Percentiles rank a stretch among this genome's conserved stretches.
Conservation (phyloP, 53 echinoderm and acorn worm species). For the Zoroaster sp. region DNA sequence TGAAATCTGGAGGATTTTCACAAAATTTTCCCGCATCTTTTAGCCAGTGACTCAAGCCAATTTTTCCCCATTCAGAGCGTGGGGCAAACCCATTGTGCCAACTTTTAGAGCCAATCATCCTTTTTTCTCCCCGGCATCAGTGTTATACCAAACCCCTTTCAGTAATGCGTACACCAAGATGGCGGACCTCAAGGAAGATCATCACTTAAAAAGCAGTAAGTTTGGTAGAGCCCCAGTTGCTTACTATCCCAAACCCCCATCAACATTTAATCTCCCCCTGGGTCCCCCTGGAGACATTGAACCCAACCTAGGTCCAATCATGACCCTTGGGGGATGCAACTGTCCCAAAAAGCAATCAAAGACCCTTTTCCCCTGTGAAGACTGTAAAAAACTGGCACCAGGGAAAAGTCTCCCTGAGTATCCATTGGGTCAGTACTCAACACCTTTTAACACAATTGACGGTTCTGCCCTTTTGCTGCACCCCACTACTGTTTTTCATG, state of each 20-base stretch:
- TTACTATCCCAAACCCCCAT: neutral
- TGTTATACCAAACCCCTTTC: neutral
- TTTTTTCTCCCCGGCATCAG: neutral
- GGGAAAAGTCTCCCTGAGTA: neutral
- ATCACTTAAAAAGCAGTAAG: neutral
- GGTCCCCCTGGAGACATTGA: slow-evolving; percentile 7
- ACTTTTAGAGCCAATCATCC: neutral
- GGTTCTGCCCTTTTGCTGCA: neutral
- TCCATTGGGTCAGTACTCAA: neutral
- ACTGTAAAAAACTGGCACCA: slow-evolving; percentile 23
- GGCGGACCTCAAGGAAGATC: neutral
- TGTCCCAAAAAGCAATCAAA: neutral
- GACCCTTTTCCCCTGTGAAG: neutral
- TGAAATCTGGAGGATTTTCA: neutral
- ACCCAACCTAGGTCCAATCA: slow-evolving; percentile 5
- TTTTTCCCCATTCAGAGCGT: neutral
- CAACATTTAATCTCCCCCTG: slow-evolving; percentile 5
- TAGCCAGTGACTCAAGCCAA: neutral
- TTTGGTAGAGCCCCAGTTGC: neutral
- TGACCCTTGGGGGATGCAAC: neutral
- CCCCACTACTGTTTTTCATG: neutral
- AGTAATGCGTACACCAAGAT: neutral
- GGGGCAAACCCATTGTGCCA: neutral
- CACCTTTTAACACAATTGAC: neutral
- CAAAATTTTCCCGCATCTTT: neutral